Base-by-base conservation (phyloP, 2,888 invertebrate species). In the Ennomos fuscantarius region DNA sequence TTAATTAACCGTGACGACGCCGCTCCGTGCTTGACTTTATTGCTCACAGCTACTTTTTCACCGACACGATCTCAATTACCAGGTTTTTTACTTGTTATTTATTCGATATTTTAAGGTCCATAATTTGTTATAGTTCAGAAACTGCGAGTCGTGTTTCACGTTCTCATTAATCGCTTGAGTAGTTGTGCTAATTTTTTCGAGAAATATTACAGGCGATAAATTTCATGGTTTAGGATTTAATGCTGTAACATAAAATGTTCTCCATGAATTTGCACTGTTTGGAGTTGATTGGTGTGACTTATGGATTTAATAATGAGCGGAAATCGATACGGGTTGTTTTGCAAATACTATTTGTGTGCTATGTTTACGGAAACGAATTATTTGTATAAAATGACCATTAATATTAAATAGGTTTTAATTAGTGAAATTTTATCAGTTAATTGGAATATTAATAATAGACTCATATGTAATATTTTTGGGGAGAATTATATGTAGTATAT, bases 141-240 rank as follows among this genome's bases (percentile, higher is more conserved):
- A 82, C 73, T 72, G 70, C 76, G 83, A 74, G 77, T 88, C 84
- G 82, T 78, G 83, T 88, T 89, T 88, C 88, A 81, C 84, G 88
- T 86, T 89, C 86, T 86, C 82, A 89, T 91, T 90, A 89, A 83
- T 73, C 89, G 91, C 76, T 89, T 84, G 86, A 89, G 78, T 88
- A 84, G 87, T 80, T 86, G 88, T 79, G 87, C 87, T 87, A 86
- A 87, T 87, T 90, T 90, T 89, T 87, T 85, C 80, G 71, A 82
- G 78, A 78, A 83, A 82, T 84, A 85, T 86, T 84, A 85, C 82
- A 76, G 78, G 70, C 80, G 74, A 81, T 77, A 79, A 81, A 85
- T 86, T 88, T 87, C 84, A 87, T 83, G 87, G 82, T 73, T 73
- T 76, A 81, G 83, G 69, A 72, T 76, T 84, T 86, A 76, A 84